Percentiles rank a stretch among this genome's conserved stretches.
phyloP scores from a whole-genome alignment of 2,113 vertebrate species.

The Indicator indicator region DNA sequence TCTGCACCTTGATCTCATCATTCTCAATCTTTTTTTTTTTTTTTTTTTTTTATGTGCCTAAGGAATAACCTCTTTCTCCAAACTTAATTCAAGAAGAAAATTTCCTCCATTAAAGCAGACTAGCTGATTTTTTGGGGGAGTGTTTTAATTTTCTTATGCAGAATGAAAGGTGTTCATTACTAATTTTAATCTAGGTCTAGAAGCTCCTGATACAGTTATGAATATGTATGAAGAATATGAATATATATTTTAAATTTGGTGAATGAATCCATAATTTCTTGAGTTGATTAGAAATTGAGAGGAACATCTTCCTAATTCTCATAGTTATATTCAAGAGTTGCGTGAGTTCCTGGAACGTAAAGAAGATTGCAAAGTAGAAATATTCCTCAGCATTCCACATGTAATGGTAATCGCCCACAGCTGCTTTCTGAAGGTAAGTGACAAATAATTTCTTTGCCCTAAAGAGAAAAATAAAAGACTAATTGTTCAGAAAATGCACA shows the following conservation, averaged over 20 bases:
- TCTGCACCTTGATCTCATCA: accelerated
- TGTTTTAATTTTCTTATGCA: not conserved
- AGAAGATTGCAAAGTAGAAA: not conserved
- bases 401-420: not conserved
- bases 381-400: not conserved
- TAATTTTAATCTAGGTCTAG: not conserved
- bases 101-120: not conserved
- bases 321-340: not conserved
- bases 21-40: not conserved
- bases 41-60: not conserved
- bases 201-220: not conserved
- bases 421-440: not conserved
- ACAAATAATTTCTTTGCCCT: not conserved
- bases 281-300: not conserved
- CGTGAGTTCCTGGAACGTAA: not conserved
- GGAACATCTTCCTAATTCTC: not conserved
- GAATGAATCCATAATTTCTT: not conserved
- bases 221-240: not conserved
- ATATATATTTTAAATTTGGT: not conserved
- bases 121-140: not conserved
- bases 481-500: not conserved
- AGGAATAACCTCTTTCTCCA: not conserved
- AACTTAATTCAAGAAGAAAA: not conserved
- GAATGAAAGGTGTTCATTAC: not conserved
- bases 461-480: not conserved